Percentiles rank a stretch among this genome's conserved stretches.
Evolutionary conservation across 2,888 invertebrate species (phyloP).

Genomic region (Harmothoe impar): DNA sequence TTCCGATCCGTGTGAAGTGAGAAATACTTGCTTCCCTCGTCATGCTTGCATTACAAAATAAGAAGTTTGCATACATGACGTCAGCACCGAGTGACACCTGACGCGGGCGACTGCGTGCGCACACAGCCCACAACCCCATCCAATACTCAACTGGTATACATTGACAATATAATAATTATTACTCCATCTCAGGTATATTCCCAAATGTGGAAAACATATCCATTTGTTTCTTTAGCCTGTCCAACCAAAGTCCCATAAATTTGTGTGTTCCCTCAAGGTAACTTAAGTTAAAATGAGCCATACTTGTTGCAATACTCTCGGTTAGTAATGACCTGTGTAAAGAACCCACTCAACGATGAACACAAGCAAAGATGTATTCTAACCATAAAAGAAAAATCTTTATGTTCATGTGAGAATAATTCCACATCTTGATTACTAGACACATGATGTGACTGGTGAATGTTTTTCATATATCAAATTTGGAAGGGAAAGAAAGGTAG

Average conservation of each 20-base stretch:
- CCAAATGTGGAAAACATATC: neutral
- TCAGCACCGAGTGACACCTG: constrained; percentile 35
- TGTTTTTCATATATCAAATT: neutral
- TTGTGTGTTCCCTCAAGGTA: neutral
- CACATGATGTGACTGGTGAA: neutral
- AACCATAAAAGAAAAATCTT: neutral
- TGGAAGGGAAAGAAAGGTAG: neutral
- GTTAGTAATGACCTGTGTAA: neutral
- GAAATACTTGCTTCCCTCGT: neutral
- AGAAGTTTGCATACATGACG: constrained; percentile 37
- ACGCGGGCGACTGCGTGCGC: neutral
- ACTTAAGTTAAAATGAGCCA: neutral
- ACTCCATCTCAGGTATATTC: neutral
- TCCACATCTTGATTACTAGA: neutral
- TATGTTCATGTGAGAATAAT: too few species aligned
- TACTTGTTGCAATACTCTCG: constrained; percentile 9
- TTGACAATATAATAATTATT: neutral
- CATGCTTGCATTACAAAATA: neutral
- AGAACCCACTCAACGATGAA: neutral
- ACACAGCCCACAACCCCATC: neutral
- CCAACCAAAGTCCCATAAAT: neutral
- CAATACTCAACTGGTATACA: constrained; percentile 35
- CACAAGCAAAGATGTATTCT: neutral
- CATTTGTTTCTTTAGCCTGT: neutral
- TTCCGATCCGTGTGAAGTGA: neutral